phyloP scores from a whole-genome alignment of 92 coral and sea anemone species.

The Isaurus tuberculatus region DNA sequence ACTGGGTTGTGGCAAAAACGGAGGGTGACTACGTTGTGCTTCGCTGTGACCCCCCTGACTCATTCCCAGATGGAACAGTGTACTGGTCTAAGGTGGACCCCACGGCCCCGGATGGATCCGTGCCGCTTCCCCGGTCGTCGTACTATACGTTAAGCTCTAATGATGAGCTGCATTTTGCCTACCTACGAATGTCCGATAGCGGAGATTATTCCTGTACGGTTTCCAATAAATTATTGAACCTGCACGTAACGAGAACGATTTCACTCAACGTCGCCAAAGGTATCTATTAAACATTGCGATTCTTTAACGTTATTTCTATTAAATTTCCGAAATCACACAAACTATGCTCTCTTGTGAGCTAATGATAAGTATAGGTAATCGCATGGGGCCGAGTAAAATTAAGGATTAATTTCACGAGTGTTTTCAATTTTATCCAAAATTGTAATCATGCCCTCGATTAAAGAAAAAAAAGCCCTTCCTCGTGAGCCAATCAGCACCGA shows the following conservation, averaged over 20 bases:
- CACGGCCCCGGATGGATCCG: conserved; percentile 41
- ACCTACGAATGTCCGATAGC: conserved; percentile 49
- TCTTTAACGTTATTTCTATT: too few relatives aligned
- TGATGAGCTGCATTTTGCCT: conserved; percentile 80
- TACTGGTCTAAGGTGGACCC: conserved; percentile 78
- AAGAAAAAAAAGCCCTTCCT: too few relatives aligned
- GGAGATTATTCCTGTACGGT: conserved; percentile 80
- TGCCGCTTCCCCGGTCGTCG: conserved; percentile 59
- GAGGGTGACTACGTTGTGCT: conserved; percentile 57
- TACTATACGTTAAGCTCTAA: conserved; percentile 70
- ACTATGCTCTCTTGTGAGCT: too few relatives aligned
- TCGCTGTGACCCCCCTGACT: conserved; percentile 77
- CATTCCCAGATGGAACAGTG: conserved; percentile 72
- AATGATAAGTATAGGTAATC: too few relatives aligned
- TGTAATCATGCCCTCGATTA: too few relatives aligned
- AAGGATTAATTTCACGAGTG: too few relatives aligned
- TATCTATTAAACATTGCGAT: conserved; percentile 19
- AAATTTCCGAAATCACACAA: too few relatives aligned
- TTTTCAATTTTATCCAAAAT: too few relatives aligned
- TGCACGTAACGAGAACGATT: conserved; percentile 66
- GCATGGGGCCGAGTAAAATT: too few relatives aligned
- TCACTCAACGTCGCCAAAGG: conserved; percentile 70
- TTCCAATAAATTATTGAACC: conserved; percentile 60
- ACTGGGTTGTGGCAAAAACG: conserved; percentile 53
- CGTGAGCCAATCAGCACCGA: too few relatives aligned